A percentile compares a stretch with the other conserved stretches of the same genome.
phyloP scores from a whole-genome alignment of 2,888 invertebrate species.

The Opisthograptis luteolata region DNA sequence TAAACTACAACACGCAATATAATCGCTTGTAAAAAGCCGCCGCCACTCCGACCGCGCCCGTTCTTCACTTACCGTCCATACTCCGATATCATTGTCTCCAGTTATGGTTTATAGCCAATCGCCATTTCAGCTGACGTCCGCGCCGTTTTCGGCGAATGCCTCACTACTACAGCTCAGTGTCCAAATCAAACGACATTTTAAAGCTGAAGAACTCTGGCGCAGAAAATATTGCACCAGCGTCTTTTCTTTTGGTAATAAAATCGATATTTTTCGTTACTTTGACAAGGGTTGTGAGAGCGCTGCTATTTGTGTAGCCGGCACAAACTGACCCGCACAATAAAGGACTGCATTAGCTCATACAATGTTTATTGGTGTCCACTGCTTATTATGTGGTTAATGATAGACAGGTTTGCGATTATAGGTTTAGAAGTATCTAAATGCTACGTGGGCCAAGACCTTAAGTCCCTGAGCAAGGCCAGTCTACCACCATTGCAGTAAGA shows the following conservation, averaged over 20 bases:
- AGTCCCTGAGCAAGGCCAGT: too few species aligned
- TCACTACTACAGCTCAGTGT: conserved; percentile 57
- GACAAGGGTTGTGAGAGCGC: neutral
- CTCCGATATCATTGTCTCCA: conserved; percentile 53
- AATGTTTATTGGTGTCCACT: neutral
- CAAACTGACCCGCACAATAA: conserved; percentile 9
- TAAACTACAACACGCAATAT: too few species aligned
- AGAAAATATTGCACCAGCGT: neutral
- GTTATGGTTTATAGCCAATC: conserved; percentile 58
- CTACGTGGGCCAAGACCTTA: too few species aligned
- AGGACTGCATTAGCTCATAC: neutral
- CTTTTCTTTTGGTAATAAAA: neutral
- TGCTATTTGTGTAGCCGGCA: neutral
- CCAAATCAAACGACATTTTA: conserved; percentile 9
- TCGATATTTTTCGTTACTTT: too few species aligned
- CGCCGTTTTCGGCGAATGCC: conserved; percentile 53
- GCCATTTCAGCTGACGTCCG: conserved; percentile 41
- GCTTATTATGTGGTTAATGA: too few species aligned
- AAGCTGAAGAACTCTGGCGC: conserved; percentile 1
- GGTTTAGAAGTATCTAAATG: too few species aligned
- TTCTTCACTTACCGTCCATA: conserved; percentile 32
- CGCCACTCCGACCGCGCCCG: conserved; percentile 10
- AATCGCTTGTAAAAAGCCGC: conserved; percentile 3
- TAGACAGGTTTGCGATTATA: too few species aligned
- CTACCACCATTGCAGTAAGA: too few species aligned